Evolutionary conservation across 2,797 vertebrate genomes (phyloP).

Genomic region (Liparis tanakae): DNA sequence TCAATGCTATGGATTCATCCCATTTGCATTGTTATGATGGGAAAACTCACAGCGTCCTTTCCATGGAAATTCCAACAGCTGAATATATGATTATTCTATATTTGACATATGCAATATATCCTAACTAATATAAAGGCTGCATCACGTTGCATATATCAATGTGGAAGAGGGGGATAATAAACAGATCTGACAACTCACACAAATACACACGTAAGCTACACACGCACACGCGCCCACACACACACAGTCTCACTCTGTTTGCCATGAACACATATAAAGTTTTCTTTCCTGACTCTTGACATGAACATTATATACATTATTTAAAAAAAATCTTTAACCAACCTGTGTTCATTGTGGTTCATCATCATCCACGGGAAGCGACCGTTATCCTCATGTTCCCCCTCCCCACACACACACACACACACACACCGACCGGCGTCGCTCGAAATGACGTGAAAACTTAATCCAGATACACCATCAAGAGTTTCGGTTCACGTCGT

Average conservation of each 20-base stretch:
- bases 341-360: slow-evolving; percentile 85
- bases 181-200: not conserved
- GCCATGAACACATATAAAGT: slow-evolving; percentile 33
- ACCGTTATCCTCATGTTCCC: slow-evolving; percentile 71
- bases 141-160: not conserved
- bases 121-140: not conserved
- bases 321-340: no score
- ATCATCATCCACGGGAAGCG: slow-evolving; percentile 77
- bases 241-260: not conserved
- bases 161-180: not conserved
- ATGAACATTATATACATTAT: not conserved
- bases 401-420: not conserved
- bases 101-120: not conserved
- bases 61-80: not conserved
- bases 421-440: slow-evolving; percentile 32
- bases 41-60: not conserved
- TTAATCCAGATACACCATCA: slow-evolving; percentile 66
- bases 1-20: not conserved
- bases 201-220: not conserved
- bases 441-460: slow-evolving; percentile 60
- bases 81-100: not conserved
- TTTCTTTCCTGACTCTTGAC: not conserved
- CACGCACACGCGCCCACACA: not conserved
- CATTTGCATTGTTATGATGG: not conserved
- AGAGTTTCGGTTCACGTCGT: slow-evolving; percentile 23